Conservation (phyloP, 2,797 vertebrate genomes). For the Varecia variegata region DNA sequence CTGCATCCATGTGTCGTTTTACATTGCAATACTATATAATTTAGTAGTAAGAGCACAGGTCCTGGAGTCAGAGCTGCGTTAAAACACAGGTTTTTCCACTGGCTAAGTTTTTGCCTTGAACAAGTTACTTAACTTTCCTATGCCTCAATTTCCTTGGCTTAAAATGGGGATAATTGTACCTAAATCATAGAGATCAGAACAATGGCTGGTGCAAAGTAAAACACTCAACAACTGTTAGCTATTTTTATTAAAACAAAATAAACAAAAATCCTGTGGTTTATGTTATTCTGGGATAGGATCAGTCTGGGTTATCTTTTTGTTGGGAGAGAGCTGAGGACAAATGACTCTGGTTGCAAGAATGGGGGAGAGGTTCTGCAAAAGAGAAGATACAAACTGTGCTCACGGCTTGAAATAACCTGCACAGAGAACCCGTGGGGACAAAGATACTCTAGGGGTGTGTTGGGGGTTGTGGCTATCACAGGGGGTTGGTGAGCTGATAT, state of each 20-base stretch:
- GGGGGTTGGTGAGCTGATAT: not conserved
- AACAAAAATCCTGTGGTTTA: not conserved
- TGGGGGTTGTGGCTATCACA: not conserved
- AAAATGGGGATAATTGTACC: not conserved
- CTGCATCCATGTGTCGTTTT: not conserved
- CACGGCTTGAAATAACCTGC: not conserved
- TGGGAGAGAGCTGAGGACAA: not conserved
- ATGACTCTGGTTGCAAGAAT: not conserved
- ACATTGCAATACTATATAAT: not conserved
- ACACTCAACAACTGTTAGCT: not conserved
- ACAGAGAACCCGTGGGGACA: not conserved
- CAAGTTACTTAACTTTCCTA: not conserved
- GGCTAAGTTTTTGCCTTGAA: not conserved
- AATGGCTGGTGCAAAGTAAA: not conserved
- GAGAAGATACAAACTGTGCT: not conserved
- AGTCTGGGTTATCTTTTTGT: not conserved
- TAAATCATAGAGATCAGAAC: not conserved
- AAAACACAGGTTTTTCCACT: not conserved
- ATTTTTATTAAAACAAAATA: not conserved
- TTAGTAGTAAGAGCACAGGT: not conserved
- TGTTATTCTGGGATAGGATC: not conserved
- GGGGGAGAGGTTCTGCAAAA: not conserved
- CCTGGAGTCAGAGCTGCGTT: not conserved
- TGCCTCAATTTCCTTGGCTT: not conserved
- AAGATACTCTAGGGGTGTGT: fast-evolving